Evolutionary conservation across 2,888 invertebrate species (phyloP), one percentile per base, ranked within the genome.

Genomic region (Lucinisca nassula): DNA sequence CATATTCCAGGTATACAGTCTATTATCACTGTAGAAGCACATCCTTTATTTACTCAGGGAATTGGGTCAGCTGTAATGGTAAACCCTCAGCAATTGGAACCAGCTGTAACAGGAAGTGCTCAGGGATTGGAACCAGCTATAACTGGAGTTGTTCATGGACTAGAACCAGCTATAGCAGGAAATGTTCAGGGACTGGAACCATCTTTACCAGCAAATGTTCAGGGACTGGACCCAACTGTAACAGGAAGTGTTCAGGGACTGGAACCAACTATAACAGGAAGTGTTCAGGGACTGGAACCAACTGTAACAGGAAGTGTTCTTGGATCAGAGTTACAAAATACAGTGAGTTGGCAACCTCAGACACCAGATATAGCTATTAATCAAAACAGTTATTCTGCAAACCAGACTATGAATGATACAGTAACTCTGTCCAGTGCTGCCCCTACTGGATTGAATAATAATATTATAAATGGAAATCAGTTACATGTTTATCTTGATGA

Each of bases 1-100:
- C 32, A 49, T 32, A 58, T 80, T 12, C 80, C 80, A 40, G 80
- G 74, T 21, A 80, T 80, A 40, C 80, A 80, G 24, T 74, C 45
- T 74, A 74, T 80, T 24, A 61, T 73, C 38, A 73, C 72, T 24
- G 38, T 79, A 35, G 30, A 79, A 27, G n/a, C 73, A 1, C 32
- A 67, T 4, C n/a, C 32, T 1, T 17, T 32, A 4, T 6, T 10
- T 24, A 14, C 35, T 12, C 35, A 32, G 21, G n/a, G n/a, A n/a
- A n/a, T n/a, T n/a, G n/a, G n/a, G n/a, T n/a, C n/a, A n/a, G n/a
- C n/a, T n/a, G n/a, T n/a, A n/a, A n/a, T n/a, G n/a, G n/a, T n/a
- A n/a, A n/a, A n/a, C n/a, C n/a, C n/a, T n/a, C n/a, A n/a, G n/a
- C n/a, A n/a, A n/a, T n/a, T n/a, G n/a, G n/a, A n/a, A n/a, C n/a